phyloP scores from a whole-genome alignment of 2,888 invertebrate species.

The Leptinotarsa juncta region DNA sequence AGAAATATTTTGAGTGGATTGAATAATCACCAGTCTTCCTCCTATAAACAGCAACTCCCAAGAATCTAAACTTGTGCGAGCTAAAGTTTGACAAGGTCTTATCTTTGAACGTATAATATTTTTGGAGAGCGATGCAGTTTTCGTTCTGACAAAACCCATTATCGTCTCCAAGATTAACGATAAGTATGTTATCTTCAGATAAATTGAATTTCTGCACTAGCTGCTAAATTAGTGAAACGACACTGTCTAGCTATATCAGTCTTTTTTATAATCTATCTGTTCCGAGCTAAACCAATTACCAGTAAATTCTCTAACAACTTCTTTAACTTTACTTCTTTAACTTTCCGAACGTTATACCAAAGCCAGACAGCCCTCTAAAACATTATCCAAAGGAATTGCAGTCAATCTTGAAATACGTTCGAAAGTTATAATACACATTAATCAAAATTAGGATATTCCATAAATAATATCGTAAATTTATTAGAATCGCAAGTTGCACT shows the following conservation, averaged over 20 bases:
- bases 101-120: no score
- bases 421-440: slow-evolving; percentile 6
- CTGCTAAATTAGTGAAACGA: background rate
- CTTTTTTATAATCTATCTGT: background rate
- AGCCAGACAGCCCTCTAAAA: background rate
- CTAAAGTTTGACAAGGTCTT: no score
- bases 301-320: background rate
- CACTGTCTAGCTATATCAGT: background rate
- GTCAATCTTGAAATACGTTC: background rate
- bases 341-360: background rate
- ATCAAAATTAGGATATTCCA: slow-evolving; percentile 11
- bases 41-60: no score
- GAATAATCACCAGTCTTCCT: no score
- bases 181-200: no score
- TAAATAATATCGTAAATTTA: background rate
- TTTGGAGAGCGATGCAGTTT: no score
- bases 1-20: no score
- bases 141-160: no score
- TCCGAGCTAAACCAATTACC: background rate
- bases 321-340: background rate
- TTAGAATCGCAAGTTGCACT: background rate
- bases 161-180: no score
- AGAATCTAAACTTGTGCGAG: no score
- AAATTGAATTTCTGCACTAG: no score
- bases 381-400: background rate